Conservation (phyloP, 1,140 invertebrate species). For the Tachypleus tridentatus region DNA sequence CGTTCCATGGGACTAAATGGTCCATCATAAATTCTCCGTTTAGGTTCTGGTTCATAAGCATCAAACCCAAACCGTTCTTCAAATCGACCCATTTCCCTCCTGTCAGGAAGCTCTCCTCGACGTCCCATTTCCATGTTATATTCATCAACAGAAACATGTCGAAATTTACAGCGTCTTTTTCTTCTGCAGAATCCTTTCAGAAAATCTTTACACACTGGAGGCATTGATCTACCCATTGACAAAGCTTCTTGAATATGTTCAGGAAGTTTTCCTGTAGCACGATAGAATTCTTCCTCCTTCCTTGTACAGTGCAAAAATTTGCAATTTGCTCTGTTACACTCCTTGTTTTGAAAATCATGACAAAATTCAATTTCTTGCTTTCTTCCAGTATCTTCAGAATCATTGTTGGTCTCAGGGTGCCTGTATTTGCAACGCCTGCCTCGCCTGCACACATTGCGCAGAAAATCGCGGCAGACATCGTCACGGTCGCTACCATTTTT, state of each 20-base stretch:
- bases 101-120: constrained; percentile 3
- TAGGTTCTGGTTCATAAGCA: constrained; percentile 24
- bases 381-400: constrained; percentile 19
- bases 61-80: constrained; percentile 16
- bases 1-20: neutral
- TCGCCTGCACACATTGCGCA: constrained; percentile 54
- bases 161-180: constrained; percentile 41
- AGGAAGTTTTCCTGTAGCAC: constrained; percentile 51
- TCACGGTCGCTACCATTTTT: constrained; percentile 11
- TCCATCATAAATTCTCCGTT: constrained; percentile 21
- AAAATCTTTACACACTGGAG: constrained; percentile 60
- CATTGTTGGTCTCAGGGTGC: constrained; percentile 45
- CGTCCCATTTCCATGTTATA: constrained; percentile 23
- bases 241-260: constrained; percentile 37
- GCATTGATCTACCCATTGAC: constrained; percentile 23
- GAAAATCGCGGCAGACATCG: constrained; percentile 42
- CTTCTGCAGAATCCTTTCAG: constrained; percentile 56
- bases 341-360: constrained; percentile 68
- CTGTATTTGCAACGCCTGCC: constrained; percentile 63
- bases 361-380: constrained; percentile 49
- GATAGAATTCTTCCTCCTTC: constrained; percentile 62
- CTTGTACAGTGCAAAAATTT: constrained; percentile 64
- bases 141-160: constrained; percentile 36
- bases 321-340: constrained; percentile 48
- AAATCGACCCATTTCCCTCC: constrained; percentile 14